Evolutionary conservation across 1,140 invertebrate species (phyloP).

Genomic region (Zaprionus lachaisei): DNA sequence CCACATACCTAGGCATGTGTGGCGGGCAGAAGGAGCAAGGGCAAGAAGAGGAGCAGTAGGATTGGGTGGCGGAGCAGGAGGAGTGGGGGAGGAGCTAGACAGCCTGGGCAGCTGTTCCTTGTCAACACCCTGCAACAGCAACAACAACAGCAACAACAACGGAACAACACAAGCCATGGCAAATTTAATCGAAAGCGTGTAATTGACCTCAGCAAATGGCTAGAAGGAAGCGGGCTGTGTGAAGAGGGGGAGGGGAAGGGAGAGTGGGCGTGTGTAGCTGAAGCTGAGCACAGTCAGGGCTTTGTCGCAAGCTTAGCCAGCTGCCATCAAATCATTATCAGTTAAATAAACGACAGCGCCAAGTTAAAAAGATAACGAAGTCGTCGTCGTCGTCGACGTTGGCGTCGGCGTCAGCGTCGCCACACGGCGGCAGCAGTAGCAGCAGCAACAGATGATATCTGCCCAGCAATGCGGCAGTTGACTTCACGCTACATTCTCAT

Average conservation of each 20-base stretch:
- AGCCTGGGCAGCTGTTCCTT: slow-evolving; percentile 68
- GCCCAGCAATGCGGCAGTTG: slow-evolving; percentile 40
- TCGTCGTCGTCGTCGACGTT: slow-evolving; percentile 39
- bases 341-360: slow-evolving; percentile 81
- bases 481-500: slow-evolving; percentile 14
- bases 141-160: slow-evolving; percentile 31
- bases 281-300: slow-evolving; percentile 31
- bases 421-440: slow-evolving; percentile 40
- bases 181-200: slow-evolving; percentile 83
- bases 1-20: slow-evolving; percentile 53
- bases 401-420: slow-evolving; percentile 17
- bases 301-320: slow-evolving; percentile 80
- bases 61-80: not conserved
- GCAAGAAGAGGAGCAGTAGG: too few relatives aligned
- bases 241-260: not conserved
- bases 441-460: slow-evolving; percentile 80
- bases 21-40: not conserved
- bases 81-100: not conserved
- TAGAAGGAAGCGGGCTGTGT: slow-evolving; percentile 27
- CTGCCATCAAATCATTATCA: slow-evolving; percentile 83
- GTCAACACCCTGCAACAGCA: slow-evolving; percentile 63
- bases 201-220: slow-evolving; percentile 82
- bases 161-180: slow-evolving; percentile 56
- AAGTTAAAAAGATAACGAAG: slow-evolving; percentile 82
- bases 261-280: not conserved